Base-by-base conservation (phyloP, 2,113 vertebrate species). In the Aplodontia rufa region DNA sequence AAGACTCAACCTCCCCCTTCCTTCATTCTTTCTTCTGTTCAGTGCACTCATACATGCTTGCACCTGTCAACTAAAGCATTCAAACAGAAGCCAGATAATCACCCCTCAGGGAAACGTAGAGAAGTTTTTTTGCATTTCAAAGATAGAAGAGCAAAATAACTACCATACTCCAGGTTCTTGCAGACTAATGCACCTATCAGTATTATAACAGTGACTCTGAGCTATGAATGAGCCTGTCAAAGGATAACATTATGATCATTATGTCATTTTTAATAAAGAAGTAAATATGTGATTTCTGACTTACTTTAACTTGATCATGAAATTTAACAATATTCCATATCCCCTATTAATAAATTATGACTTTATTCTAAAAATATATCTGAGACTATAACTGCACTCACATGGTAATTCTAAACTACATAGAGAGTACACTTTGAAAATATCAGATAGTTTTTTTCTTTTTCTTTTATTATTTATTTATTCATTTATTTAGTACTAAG, bases 291-390 rank as follows among this genome's bases (percentile, higher is more conserved):
- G 32, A 86, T 35, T 81, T 93, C 49, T 86, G 30, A 32, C 69
- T 88, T 80, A 71, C 28, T 58, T 85, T 87, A 37, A 91, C n/a
- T 83, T 87, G 24, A 66, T 47, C 74, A 86, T 85, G 86, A 92
- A 90, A 82, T 53, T 90, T 83, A 85, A 66, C 8, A 93, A 78
- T 42, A 84, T 75, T 85, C 30, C 11, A 75, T 22, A 85, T 95
- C 6, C 35, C 28, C 58, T 79, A 78, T 68, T 91, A 91, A 83
- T 72, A 86, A 80, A 64, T 42, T 91, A 68, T 40, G n/a, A 53
- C 24, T 76, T 88, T 68, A 84, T 75, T 92, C 71, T 68, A 90
- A 68, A 92, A 42, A 89, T 58, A 42, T 90, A 37, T 28, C 85
- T 84, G 55, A 74, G 8, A 90, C 66, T 87, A n/a, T 75, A 89